Conservation (phyloP, 92 coral and sea anemone genomes). For the Nematostella vectensis region DNA sequence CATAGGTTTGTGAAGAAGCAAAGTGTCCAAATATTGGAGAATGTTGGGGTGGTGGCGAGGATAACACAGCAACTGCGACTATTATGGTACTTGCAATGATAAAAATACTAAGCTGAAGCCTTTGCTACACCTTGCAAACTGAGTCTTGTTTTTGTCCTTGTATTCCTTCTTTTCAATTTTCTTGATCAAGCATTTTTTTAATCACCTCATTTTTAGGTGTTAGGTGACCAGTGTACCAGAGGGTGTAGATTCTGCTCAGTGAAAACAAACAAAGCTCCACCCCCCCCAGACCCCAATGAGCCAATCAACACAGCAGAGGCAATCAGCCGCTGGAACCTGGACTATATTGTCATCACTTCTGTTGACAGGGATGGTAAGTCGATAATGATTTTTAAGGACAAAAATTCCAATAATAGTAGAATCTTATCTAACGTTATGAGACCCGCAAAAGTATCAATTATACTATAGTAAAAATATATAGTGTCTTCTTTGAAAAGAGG, state of each 20-base stretch:
- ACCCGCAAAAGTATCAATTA: no score
- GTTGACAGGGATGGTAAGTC: conserved; percentile 96
- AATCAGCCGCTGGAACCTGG: conserved; percentile 83
- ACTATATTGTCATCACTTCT: conserved; percentile 90
- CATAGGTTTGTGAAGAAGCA: conserved; percentile 93
- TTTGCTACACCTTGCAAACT: neutral
- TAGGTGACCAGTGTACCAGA: conserved; percentile 98
- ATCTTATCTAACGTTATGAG: neutral
- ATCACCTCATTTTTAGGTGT: conserved; percentile 54
- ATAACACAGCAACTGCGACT: conserved; percentile 95
- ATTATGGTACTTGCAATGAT: conserved; percentile 84
- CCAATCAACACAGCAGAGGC: conserved; percentile 95
- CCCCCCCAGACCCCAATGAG: conserved; percentile 84
- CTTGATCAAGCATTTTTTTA: neutral
- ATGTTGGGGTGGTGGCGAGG: conserved; percentile 97
- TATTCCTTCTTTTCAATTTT: no score
- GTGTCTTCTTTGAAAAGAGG: no score
- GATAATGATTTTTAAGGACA: no score
- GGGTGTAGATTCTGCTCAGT: conserved; percentile 97
- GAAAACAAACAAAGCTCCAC: conserved; percentile 94
- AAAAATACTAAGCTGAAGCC: neutral
- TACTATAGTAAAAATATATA: no score
- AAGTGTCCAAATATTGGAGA: conserved; percentile 96
- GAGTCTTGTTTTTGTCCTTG: no score
- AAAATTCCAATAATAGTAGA: no score